Base-by-base conservation (phyloP, 1,140 invertebrate genomes). In the Diorhabda elongata region DNA sequence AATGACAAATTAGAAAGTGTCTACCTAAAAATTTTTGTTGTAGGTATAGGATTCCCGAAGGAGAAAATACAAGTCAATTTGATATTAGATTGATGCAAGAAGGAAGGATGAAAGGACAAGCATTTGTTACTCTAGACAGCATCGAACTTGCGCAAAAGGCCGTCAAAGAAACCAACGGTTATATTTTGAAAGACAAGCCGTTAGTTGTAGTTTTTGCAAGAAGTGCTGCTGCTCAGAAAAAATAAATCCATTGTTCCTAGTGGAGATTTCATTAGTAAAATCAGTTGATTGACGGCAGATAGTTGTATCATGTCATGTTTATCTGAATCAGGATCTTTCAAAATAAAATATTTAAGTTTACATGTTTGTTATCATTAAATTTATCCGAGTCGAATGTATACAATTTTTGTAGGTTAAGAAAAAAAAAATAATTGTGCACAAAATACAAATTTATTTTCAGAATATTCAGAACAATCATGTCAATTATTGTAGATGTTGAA, bases 81-180 rank as follows among this genome's bases (percentile, higher is more conserved):
- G 89, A 94, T 83, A 87, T 96, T n/a, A 86, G 91, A 74, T 84
- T 96, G 2, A 96, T 98, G 94, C 93, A 94, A 80, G 93, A 96
- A 81, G 96, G 96, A 0, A 87, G 94, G 77, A 97, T 98, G 95
- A 97, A 96, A 83, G 95, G 95, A 0, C 96, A 98, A 83, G 94
- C 93, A 4, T 98, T 98, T 86, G 84, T 98, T 1, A 94, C 92
- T 5, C 85, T 97, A 61, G 87, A 89, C 68, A 88, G 84, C 76
- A 83, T 89, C n/a, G 82, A 85, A 64, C 82, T 88, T 75, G 92
- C 94, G 2, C 83, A 89, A 79, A 83, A 85, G 77, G 95, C 95
- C 44, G 78, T 97, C 0, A 83, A 87, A 74, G 92, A 95, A 81
- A 96, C 93, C 5, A 96, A 97, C 84, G 95, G 93, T n/a, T 93